Conservation (phyloP, 2,888 invertebrate genomes). For the Diarsia rubi region DNA sequence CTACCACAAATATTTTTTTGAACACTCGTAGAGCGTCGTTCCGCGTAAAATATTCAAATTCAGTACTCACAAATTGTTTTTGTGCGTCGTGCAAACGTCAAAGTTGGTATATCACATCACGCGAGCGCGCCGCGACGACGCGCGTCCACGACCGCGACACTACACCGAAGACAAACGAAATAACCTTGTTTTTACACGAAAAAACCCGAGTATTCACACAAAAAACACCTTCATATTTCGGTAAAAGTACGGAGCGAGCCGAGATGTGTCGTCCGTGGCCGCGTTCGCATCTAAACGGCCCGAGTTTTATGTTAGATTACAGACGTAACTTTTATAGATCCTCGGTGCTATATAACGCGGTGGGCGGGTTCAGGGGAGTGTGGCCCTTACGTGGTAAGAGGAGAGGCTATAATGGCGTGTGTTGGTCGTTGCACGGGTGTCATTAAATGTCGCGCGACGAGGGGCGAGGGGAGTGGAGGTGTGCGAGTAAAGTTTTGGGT, state of each 20-base stretch:
- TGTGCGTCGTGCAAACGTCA: constrained; percentile 80
- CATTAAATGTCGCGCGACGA: constrained; percentile 91
- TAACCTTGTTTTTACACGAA: constrained; percentile 82
- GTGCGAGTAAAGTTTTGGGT: constrained; percentile 91
- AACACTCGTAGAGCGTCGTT: constrained; percentile 61
- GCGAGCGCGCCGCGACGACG: constrained; percentile 79
- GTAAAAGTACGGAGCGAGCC: constrained; percentile 90
- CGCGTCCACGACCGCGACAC: constrained; percentile 80
- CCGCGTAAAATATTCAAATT: constrained; percentile 79
- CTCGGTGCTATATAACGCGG: constrained; percentile 91
- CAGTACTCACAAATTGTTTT: constrained; percentile 84
- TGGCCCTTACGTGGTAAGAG: constrained; percentile 80
- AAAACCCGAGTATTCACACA: constrained; percentile 86
- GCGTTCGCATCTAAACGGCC: constrained; percentile 91
- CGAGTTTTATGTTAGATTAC: constrained; percentile 91
- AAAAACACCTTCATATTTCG: constrained; percentile 88
- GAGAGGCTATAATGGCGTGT: constrained; percentile 84
- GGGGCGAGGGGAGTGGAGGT: constrained; percentile 88
- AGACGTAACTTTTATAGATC: constrained; percentile 91
- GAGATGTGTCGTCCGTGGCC: constrained; percentile 91
- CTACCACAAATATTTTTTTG: constrained; percentile 57
- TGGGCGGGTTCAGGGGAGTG: constrained; percentile 85
- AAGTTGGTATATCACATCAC: constrained; percentile 78
- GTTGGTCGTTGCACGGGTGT: constrained; percentile 88
- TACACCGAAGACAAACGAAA: constrained; percentile 78